Percentiles rank a stretch among this genome's conserved stretches.
phyloP scores from a whole-genome alignment of 2,797 vertebrate genomes.

The Cuniculus paca region DNA sequence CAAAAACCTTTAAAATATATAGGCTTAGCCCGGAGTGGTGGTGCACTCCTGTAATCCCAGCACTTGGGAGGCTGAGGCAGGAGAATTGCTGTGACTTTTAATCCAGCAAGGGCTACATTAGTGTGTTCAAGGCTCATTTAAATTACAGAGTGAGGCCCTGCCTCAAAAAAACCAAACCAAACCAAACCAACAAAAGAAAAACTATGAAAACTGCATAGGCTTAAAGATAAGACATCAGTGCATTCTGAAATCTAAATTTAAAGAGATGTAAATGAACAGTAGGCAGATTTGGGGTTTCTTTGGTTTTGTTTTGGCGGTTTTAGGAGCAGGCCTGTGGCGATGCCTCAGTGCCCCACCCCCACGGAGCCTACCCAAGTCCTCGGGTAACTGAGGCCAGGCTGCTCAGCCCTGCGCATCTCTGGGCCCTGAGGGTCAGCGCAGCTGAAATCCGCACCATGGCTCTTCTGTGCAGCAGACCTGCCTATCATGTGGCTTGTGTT shows the following conservation, averaged over 20 bases:
- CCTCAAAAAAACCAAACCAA: neutral
- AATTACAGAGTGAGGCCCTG: neutral
- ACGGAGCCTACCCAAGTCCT: neutral
- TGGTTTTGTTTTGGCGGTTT: neutral
- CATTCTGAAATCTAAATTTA: slow-evolving; percentile 38
- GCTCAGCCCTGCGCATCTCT: neutral
- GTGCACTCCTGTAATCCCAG: neutral
- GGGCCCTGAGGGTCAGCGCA: neutral
- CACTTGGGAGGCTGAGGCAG: neutral
- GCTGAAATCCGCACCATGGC: slow-evolving; percentile 3
- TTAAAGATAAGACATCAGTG: slow-evolving; percentile 14
- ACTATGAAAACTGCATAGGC: slow-evolving; percentile 14
- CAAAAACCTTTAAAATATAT: neutral
- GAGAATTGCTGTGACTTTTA: neutral
- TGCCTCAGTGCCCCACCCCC: neutral
- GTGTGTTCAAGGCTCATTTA: neutral
- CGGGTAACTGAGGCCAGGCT: slow-evolving; percentile 2
- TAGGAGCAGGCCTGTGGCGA: neutral
- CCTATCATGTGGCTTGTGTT: neutral
- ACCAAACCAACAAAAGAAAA: neutral
- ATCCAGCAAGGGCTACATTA: neutral
- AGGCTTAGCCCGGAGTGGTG: neutral
- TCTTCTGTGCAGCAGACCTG: neutral
- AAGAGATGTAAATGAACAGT: neutral
- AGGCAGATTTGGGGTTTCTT: neutral